A percentile compares a stretch with the other conserved stretches of the same genome.
These are phyloP conservation scores for Nannobrachium achirus DNA, from an alignment of 2,113 vertebrate species.

Conservation along the genomic window DNA sequence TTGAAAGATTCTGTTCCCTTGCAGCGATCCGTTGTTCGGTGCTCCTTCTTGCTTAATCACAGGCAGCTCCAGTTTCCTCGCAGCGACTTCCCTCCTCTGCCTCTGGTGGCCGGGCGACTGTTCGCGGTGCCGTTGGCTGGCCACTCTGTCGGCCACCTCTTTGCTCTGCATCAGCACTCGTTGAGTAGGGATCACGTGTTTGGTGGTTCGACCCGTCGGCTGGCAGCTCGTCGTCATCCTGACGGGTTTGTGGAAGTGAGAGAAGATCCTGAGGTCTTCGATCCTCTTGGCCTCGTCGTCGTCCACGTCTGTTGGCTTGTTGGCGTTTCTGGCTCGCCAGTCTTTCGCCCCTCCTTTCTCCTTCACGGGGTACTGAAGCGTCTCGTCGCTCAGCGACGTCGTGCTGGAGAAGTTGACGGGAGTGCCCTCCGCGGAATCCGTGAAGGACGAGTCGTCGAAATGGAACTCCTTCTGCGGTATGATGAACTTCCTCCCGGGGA, in stretches of 20 bases:
- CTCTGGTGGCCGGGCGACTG: conserved; percentile 74
- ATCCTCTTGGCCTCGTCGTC: conserved; percentile 72
- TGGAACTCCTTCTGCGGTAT: conserved; percentile 78
- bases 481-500: conserved; percentile 73
- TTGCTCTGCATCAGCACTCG: conserved; percentile 79
- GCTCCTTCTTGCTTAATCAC: conserved; percentile 68
- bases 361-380: conserved; percentile 83
- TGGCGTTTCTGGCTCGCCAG: conserved; percentile 68
- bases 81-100: conserved; percentile 57
- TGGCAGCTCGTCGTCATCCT: conserved; percentile 52
- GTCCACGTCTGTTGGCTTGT: conserved; percentile 35
- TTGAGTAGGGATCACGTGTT: conserved; percentile 75
- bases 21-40: conserved; percentile 54
- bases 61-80: conserved; percentile 69
- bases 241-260: conserved; percentile 79
- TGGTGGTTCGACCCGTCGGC: conserved; percentile 65
- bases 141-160: conserved; percentile 75
- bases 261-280: conserved; percentile 74
- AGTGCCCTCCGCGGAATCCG: conserved; percentile 90
- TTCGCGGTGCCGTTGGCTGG: conserved; percentile 73
- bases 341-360: conserved; percentile 74
- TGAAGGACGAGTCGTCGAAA: conserved; percentile 88
- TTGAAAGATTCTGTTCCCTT: conserved; percentile 71
- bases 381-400: conserved; percentile 91
- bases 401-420: conserved; percentile 91